phyloP scores from a whole-genome alignment of 2,888 invertebrate genomes.

The Cryptocephalus primarius region DNA sequence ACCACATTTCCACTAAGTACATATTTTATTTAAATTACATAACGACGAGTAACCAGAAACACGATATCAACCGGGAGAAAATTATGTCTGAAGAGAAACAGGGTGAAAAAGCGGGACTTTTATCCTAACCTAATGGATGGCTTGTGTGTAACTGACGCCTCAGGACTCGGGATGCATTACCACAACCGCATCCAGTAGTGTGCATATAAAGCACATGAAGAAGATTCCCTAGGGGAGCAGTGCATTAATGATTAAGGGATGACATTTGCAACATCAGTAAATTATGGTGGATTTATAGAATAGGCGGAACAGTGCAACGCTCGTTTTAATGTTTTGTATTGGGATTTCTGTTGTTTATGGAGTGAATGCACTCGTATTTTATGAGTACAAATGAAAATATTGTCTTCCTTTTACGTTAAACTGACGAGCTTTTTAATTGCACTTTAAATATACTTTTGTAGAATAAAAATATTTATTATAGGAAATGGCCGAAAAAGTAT shows the following conservation, averaged over 20 bases:
- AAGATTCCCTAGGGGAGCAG: neutral
- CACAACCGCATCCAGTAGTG: constrained; percentile 7
- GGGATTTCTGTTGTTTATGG: too few relatives aligned
- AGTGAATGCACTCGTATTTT: too few relatives aligned
- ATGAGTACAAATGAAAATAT: too few relatives aligned
- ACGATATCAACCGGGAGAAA: neutral
- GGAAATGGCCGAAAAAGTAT: too few relatives aligned
- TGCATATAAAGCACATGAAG: neutral
- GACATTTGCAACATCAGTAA: neutral
- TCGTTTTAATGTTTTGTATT: too few relatives aligned
- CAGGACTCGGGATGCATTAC: constrained; percentile 18
- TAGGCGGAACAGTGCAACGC: too few relatives aligned
- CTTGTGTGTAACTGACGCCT: constrained; percentile 25
- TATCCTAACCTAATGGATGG: constrained; percentile 24
- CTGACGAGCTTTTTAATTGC: too few relatives aligned
- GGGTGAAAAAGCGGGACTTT: constrained; percentile 23
- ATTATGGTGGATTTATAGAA: neutral
- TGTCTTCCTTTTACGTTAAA: too few relatives aligned
- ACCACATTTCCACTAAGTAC: too few relatives aligned
- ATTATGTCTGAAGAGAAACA: constrained; percentile 8
- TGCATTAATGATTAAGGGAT: neutral
- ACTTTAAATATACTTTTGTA: too few relatives aligned
- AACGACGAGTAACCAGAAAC: neutral
- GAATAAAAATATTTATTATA: too few relatives aligned
- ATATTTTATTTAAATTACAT: neutral